Percentiles rank a stretch among this genome's conserved stretches.
Conservation (phyloP, 2,113 vertebrate genomes). For the Gasterosteus nipponicus region DNA sequence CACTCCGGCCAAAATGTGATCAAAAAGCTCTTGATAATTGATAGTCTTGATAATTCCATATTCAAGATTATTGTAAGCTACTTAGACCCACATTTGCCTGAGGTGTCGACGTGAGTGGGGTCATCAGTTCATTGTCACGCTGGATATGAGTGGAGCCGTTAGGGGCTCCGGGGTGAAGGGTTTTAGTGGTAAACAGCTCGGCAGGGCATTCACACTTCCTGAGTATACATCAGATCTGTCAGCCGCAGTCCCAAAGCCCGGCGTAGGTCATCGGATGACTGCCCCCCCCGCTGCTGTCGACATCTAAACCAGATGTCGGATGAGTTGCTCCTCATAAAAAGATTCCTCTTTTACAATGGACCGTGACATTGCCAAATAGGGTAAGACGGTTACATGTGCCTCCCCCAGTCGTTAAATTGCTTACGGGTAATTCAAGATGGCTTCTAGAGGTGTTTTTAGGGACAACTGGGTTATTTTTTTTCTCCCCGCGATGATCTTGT, state of each 20-base stretch:
- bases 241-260: constrained; percentile 43
- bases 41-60: background rate
- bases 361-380: constrained; percentile 64
- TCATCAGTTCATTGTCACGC: constrained; percentile 11
- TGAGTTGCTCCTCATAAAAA: constrained; percentile 73
- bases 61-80: background rate
- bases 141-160: background rate
- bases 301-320: constrained; percentile 75
- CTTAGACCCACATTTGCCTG: constrained; percentile 4
- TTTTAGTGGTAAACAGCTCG: constrained; percentile 27
- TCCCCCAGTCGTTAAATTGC: constrained; percentile 67
- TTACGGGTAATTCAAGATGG: constrained; percentile 61
- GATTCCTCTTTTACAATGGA: constrained; percentile 70
- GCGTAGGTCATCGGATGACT: constrained; percentile 45
- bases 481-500: constrained; percentile 33
- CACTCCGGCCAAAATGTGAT: background rate
- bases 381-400: constrained; percentile 55
- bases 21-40: background rate
- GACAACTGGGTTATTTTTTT: background rate
- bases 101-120: constrained; percentile 5
- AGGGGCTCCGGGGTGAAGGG: background rate
- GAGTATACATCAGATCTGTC: constrained; percentile 54
- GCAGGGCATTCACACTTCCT: constrained; percentile 49
- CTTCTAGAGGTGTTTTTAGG: constrained; percentile 41
- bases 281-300: constrained; percentile 22